A percentile compares a stretch with the other conserved stretches of the same genome.
These are phyloP conservation scores for Macrophya annulata DNA, from an alignment of 2,888 invertebrate species.

Conservation along the genomic window DNA sequence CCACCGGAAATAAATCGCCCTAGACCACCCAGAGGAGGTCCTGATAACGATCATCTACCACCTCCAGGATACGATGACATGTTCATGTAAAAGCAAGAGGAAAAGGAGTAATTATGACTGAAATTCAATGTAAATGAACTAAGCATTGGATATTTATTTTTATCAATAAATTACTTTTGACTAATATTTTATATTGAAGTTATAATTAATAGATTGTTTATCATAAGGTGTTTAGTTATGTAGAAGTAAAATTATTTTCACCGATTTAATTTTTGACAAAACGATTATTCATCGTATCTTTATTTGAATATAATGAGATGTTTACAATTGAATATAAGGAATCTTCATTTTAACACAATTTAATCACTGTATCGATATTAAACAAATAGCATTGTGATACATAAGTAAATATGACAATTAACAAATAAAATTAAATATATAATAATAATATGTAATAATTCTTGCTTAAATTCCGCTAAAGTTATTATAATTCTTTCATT, in stretches of 20 bases:
- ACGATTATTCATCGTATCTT: slow-evolving; percentile 69
- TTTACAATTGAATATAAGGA: neutral
- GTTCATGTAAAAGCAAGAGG: slow-evolving; percentile 84
- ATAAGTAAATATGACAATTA: neutral
- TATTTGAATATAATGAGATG: slow-evolving; percentile 43
- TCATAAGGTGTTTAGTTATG: neutral
- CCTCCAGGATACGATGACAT: slow-evolving; percentile 90
- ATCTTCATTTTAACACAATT: slow-evolving; percentile 50
- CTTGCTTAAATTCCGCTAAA: slow-evolving; percentile 68
- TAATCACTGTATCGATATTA: slow-evolving; percentile 66
- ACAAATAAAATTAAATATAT: slow-evolving; percentile 44
- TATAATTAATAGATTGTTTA: neutral
- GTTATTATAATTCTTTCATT: slow-evolving; percentile 63
- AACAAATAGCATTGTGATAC: slow-evolving; percentile 46
- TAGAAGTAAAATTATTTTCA: slow-evolving; percentile 20
- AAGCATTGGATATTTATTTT: slow-evolving; percentile 3
- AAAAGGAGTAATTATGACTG: neutral
- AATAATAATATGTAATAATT: slow-evolving; percentile 37
- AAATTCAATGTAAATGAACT: slow-evolving; percentile 8
- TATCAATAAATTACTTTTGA: slow-evolving; percentile 42
- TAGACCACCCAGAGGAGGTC: slow-evolving; percentile 73
- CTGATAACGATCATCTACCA: slow-evolving; percentile 88
- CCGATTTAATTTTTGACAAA: slow-evolving; percentile 65
- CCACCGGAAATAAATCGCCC: slow-evolving; percentile 81
- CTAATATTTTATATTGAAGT: neutral